Evolutionary conservation across 2,113 vertebrate genomes (phyloP).

Genomic region (Murina feae): DNA sequence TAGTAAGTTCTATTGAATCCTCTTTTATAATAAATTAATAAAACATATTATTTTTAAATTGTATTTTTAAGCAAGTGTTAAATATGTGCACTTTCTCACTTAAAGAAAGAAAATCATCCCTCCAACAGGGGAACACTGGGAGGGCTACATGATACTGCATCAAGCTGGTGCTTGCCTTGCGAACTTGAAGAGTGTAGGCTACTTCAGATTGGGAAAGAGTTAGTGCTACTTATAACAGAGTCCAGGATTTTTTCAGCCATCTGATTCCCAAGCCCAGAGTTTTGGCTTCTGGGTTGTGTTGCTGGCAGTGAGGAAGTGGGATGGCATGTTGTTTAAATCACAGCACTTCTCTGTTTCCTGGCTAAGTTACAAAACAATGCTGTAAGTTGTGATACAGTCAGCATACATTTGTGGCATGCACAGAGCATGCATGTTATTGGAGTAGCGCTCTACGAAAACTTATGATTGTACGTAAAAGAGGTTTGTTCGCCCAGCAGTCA

Average conservation of each 20-base stretch:
- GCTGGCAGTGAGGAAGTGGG: constrained; percentile 53
- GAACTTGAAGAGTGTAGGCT: background rate
- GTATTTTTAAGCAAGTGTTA: constrained; percentile 5
- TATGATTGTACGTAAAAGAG: background rate
- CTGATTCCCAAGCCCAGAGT: constrained; percentile 35
- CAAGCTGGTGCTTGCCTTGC: background rate
- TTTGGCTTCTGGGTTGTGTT: constrained; percentile 58
- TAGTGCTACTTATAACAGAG: background rate
- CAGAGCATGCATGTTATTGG: background rate
- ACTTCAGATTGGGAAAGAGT: background rate
- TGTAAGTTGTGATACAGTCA: constrained; percentile 49
- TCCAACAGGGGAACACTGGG: background rate
- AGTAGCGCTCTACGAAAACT: background rate
- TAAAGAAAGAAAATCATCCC: background rate
- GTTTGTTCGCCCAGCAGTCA: background rate
- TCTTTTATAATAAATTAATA: background rate
- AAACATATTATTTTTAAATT: background rate
- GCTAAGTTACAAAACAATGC: constrained; percentile 70
- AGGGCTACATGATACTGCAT: background rate
- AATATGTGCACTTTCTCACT: background rate
- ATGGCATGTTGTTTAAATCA: constrained; percentile 69
- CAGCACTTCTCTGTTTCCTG: constrained; percentile 64
- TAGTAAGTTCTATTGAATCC: background rate
- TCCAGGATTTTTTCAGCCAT: constrained; percentile 40
- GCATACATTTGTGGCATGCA: constrained; percentile 22